phyloP scores from a whole-genome alignment of 2,888 invertebrate genomes.

The Pyrrhia umbra region DNA sequence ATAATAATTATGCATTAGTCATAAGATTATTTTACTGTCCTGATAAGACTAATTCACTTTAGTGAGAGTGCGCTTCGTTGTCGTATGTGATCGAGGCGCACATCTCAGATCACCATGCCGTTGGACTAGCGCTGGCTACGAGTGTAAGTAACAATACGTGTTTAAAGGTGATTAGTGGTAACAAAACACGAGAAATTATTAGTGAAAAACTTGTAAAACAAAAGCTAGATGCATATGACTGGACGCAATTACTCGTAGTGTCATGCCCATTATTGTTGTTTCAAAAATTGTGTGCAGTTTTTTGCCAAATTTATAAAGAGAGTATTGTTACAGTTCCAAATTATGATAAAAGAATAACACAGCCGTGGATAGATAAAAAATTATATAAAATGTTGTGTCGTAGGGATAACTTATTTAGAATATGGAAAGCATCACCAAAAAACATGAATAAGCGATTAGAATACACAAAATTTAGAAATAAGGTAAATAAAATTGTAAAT shows the following conservation, averaged over 20 bases:
- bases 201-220: too few relatives aligned
- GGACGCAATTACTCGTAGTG: background rate
- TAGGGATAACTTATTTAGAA: background rate
- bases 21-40: conserved; percentile 19
- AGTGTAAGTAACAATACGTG: too few relatives aligned
- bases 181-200: too few relatives aligned
- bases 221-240: conserved; percentile 6
- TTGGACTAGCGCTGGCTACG: too few relatives aligned
- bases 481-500: background rate
- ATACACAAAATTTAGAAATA: background rate
- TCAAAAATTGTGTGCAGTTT: background rate
- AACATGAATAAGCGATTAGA: background rate
- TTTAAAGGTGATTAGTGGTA: too few relatives aligned
- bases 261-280: background rate
- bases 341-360: background rate
- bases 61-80: too few relatives aligned
- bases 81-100: too few relatives aligned
- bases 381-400: conserved; percentile 1
- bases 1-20: conserved; percentile 33
- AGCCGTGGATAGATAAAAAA: background rate
- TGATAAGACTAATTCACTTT: conserved; percentile 7
- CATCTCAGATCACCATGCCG: too few relatives aligned
- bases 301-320: background rate
- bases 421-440: background rate
- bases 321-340: background rate